Evolutionary conservation across 2,797 vertebrate genomes (phyloP).

Genomic region (Emys orbicularis): DNA sequence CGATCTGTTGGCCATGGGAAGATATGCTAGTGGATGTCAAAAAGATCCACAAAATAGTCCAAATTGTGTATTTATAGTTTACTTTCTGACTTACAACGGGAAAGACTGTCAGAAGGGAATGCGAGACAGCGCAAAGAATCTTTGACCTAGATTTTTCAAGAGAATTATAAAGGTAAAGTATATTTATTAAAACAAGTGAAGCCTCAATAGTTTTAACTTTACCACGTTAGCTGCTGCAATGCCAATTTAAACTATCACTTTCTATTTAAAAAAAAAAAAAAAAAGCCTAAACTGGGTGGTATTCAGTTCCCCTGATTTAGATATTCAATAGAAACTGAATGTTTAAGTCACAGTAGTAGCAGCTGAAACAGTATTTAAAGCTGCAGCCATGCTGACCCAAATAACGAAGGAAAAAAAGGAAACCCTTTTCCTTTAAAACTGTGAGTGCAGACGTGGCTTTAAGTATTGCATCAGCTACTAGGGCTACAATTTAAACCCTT

Average conservation of each 20-base stretch:
- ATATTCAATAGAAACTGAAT: constrained; percentile 67
- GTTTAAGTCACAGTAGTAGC: constrained; percentile 61
- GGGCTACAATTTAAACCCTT: neutral
- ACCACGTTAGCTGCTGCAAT: constrained; percentile 67
- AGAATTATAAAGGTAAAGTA: constrained; percentile 69
- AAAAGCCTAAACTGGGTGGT: constrained; percentile 33
- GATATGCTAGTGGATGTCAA: neutral
- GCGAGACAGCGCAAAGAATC: constrained; percentile 62
- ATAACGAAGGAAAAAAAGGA: constrained; percentile 49
- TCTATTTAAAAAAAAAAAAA: constrained; percentile 14
- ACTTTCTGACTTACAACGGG: constrained; percentile 47
- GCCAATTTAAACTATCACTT: constrained; percentile 79
- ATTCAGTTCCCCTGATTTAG: constrained; percentile 69
- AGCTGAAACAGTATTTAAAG: constrained; percentile 75
- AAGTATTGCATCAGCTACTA: constrained; percentile 67
- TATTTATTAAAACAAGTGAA: constrained; percentile 74
- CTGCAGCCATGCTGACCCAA: constrained; percentile 55
- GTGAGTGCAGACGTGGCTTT: constrained; percentile 58
- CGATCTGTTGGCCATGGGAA: neutral
- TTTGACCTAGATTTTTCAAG: constrained; percentile 71
- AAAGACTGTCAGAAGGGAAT: constrained; percentile 59
- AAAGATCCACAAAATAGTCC: constrained; percentile 4
- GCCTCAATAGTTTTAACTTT: constrained; percentile 65
- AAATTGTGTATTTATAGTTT: constrained; percentile 33
- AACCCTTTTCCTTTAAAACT: constrained; percentile 50